A percentile compares a stretch with the other conserved stretches of the same genome.
Evolutionary conservation across 2,888 invertebrate species (phyloP).

Genomic region (Patella caerulea): DNA sequence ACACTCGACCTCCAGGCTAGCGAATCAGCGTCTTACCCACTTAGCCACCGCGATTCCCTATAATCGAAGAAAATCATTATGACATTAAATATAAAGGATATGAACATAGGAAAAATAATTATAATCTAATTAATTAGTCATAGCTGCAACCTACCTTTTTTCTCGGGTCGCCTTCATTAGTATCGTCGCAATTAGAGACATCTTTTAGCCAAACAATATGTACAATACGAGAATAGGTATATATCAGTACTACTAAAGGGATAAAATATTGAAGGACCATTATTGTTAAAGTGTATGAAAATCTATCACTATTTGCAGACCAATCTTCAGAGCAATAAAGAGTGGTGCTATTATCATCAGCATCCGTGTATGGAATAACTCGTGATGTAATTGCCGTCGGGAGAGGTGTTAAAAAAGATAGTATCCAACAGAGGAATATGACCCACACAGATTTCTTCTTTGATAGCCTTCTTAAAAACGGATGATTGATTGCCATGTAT

Average conservation of each 20-base stretch:
- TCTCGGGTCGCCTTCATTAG: conserved; percentile 24
- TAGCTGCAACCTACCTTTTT: conserved; percentile 22
- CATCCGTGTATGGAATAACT: conserved; percentile 28
- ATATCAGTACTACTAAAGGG: conserved; percentile 84
- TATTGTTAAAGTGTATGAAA: conserved; percentile 81
- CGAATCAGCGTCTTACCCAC: no score
- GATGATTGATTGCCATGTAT: conserved; percentile 92
- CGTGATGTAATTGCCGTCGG: conserved; percentile 84
- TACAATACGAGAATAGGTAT: conserved; percentile 88
- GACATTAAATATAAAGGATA: neutral
- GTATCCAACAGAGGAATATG: conserved; percentile 81
- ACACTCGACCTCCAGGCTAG: no score
- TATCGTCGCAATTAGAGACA: conserved; percentile 84
- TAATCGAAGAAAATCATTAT: no score
- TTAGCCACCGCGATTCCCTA: no score
- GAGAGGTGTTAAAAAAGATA: conserved; percentile 85
- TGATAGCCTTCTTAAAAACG: conserved; percentile 84
- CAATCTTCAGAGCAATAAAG: conserved; percentile 37
- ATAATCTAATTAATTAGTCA: no score
- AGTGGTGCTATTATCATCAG: conserved; percentile 26
- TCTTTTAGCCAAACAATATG: conserved; percentile 89
- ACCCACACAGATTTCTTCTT: conserved; percentile 80
- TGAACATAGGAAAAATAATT: no score
- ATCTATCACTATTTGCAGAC: conserved; percentile 32
- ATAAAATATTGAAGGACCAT: conserved; percentile 87